Conservation (phyloP, 2,113 vertebrate genomes). For the Chionis minor region DNA sequence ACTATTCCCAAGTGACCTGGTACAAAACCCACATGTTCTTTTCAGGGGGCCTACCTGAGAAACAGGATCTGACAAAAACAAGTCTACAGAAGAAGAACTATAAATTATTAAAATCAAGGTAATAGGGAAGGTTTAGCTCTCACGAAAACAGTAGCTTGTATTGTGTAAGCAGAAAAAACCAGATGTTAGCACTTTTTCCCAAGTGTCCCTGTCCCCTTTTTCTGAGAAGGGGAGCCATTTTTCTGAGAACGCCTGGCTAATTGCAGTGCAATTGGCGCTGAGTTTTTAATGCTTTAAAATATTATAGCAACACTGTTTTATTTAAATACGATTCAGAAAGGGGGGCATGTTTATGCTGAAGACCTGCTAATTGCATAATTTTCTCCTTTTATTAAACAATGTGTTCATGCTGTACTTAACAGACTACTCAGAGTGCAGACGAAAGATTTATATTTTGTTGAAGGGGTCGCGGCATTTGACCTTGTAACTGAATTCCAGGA, state of each 20-base stretch:
- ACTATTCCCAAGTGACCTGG: not conserved
- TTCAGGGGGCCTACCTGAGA: not conserved
- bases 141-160: not conserved
- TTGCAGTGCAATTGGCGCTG: not conserved
- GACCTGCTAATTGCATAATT: slow-evolving; percentile 4
- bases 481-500: slow-evolving; percentile 10
- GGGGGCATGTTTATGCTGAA: not conserved
- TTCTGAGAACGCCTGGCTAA: not conserved
- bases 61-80: not conserved
- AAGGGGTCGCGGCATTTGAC: not conserved
- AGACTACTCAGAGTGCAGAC: not conserved
- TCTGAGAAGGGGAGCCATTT: not conserved
- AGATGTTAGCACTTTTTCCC: not conserved
- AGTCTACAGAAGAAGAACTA: not conserved
- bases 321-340: not conserved
- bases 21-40: not conserved
- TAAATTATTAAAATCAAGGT: not conserved
- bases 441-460: not conserved
- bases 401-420: not conserved
- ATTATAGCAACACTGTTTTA: not conserved
- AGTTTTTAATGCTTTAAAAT: not conserved
- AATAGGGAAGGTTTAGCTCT: not conserved
- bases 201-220: not conserved
- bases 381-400: not conserved
- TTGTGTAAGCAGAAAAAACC: not conserved